Evolutionary conservation across 2,113 vertebrate genomes (phyloP), one percentile per base, ranked within the genome.

Genomic region (Camelus dromedarius): DNA sequence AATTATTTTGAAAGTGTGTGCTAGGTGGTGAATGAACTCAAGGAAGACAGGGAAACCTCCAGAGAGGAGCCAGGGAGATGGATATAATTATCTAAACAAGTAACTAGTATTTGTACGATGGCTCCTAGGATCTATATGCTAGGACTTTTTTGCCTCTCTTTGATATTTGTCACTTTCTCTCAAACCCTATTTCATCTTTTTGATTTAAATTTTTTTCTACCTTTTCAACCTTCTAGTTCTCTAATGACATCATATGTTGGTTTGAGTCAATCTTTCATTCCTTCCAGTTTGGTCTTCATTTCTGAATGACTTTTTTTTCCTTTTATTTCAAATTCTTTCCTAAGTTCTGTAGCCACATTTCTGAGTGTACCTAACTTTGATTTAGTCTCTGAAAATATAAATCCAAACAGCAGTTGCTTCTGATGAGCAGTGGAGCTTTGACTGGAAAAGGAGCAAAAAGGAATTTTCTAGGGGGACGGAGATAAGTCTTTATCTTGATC

Each of bases 241-340:
- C 46, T 46, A 46, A 62, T 22, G 46, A 14, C 11, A 38, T 73
- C 30, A 4, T 48, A 64, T 3, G 3, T 28, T n/a, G n/a, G 35
- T 35, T 69, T 52, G 16, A 38, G 12, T 15, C 30, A n/a, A 6
- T 72, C 28, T 52, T 52, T 1, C n/a, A 10, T 50, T 84, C 58
- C 66, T 91, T 32, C 18, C 38, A 69, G 50, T 56, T 81, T 69
- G 26, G 42, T 86, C 56, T 72, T 91, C 46, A 79, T 62, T 77
- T 72, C n/a, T 77, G 46, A 72, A 83, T 22, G 58, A 64, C 35
- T 32, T 24, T 56, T 38, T 70, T 80, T 19, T 16, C 13, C 30
- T 56, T 50, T 82, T 66, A 56, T 75, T 73, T 79, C 93, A 95
- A 60, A 80, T 79, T 84, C 60, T 84, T 69, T 84, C 81, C 18